Evolutionary conservation across 1,140 invertebrate species (phyloP), one percentile per base, ranked within the genome.

Genomic region (Liolophura sinensis): DNA sequence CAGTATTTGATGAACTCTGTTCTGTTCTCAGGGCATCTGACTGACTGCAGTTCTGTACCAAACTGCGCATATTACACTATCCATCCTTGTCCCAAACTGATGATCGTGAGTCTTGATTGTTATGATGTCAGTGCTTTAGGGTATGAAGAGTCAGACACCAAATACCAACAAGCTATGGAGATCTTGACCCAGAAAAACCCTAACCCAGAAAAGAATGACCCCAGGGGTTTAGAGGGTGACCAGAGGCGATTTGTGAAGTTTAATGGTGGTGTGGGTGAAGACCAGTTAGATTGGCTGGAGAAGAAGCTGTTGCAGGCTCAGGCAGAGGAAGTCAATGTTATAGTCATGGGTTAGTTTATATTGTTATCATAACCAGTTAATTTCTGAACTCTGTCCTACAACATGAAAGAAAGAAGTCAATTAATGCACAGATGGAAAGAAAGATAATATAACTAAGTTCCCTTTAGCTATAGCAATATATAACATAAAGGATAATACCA

Each of bases 101-200:
- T 76, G 68, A 46, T 82, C 12, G 73, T 84, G n/a, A 76, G 72
- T 20, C 62, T 85, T 9, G 82, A 85, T 62, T 78, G 73, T 59
- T 85, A 83, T 69, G 83, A 85, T 27, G 69, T 83, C 15, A 78
- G 76, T 61, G 68, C 81, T 16, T 60, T 84, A 15, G 83, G 82
- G 11, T 69, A 76, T 7, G 65, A 72, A 31, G 48, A 54, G 16
- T 64, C 63, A 9, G 59, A 72, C 25, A 70, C 50, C 70, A 61
- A 71, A 66, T 84, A 69, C 64, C 71, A 59, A 51, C 27, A 48
- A 31, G 72, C 62, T 47, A 20, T 48, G 51, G 46, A 51, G 1
- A 61, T 70, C 1, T 40, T 76, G 12, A 47, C 55, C 16, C 46
- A 63, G 18, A 68, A 78, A 25, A 83, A 85, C 72, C 62, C 72